Base-by-base conservation (phyloP, 2,113 vertebrate species). In the Zeus faber region DNA sequence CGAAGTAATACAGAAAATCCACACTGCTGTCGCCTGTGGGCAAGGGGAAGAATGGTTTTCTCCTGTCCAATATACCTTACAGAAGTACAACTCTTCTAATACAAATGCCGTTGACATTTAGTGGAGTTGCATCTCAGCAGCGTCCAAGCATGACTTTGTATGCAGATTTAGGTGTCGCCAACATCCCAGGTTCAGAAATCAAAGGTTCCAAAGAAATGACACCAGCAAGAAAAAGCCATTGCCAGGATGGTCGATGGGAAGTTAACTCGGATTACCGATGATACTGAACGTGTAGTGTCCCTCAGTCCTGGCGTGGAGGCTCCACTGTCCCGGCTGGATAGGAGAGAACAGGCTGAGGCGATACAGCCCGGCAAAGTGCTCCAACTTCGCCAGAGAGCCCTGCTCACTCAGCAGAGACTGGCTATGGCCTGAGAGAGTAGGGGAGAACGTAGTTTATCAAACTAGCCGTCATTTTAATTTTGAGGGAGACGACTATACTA, bases 1-100 rank as follows among this genome's bases (percentile, higher is more conserved):
- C 93, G 80, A 95, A 93, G 62, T 91, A 82, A 74, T 93, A 92
- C 44, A 95, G 80, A 78, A 94, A 94, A 70, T 95, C 91, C 25
- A 94, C 63, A 33, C 68, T 72, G 62, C 91, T 92, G 64, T 86
- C 90, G 57, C 89, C 92, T 95, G 72, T 5, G 41, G 39, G 43
- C 7, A 58, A 21, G 53, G 20, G 56, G 24, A 10, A 52, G 1
- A 49, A 17, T 24, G 6, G 11, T 4, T 2, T 23, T 10, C 6
- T 50, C 14, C 18, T 21, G 17, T 45, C 14, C 39, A 18, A 27
- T 16, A n/a, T 21, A 4, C 25, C 44, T 24, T 17, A 23, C 6
- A 54, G 8, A 43, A 43, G 14, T 24, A 16, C 25, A 50, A 31
- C n/a, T n/a, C n/a, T n/a, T n/a, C n/a, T n/a, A n/a, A n/a, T n/a